Conservation (phyloP, 2,113 vertebrate genomes). For the Agelaius phoeniceus region DNA sequence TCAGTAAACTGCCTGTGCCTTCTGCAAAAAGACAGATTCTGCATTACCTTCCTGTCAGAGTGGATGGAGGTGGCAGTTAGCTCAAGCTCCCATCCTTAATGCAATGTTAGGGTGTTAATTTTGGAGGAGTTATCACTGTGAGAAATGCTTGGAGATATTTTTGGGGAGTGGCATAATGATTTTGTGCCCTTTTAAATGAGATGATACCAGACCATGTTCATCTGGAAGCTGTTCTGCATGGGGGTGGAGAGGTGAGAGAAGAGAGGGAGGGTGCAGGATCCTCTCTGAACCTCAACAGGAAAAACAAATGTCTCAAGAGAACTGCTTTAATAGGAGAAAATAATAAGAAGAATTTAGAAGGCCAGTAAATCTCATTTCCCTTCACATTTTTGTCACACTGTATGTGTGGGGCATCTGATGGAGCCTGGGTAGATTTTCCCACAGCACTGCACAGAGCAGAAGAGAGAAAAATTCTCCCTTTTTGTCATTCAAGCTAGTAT, state of each 20-base stretch:
- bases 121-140: background rate
- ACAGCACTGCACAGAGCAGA: background rate
- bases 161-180: background rate
- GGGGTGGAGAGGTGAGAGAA: background rate
- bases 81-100: background rate
- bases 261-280: background rate
- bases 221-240: background rate
- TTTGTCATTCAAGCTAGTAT: background rate
- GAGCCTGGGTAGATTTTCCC: background rate
- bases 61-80: background rate
- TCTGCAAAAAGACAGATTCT: background rate
- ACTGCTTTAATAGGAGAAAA: background rate
- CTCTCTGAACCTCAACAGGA: background rate
- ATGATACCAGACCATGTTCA: background rate
- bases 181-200: background rate
- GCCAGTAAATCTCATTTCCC: background rate
- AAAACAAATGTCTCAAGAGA: background rate
- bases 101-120: background rate
- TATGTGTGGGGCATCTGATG: rapidly evolving
- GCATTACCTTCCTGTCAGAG: background rate
- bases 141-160: background rate
- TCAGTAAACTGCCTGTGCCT: background rate
- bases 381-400: background rate
- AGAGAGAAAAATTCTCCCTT: background rate
- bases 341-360: background rate